A percentile compares a stretch with the other conserved stretches of the same genome.
phyloP scores from a whole-genome alignment of 2,888 invertebrate species.

The Schrankia costaestrigalis region DNA sequence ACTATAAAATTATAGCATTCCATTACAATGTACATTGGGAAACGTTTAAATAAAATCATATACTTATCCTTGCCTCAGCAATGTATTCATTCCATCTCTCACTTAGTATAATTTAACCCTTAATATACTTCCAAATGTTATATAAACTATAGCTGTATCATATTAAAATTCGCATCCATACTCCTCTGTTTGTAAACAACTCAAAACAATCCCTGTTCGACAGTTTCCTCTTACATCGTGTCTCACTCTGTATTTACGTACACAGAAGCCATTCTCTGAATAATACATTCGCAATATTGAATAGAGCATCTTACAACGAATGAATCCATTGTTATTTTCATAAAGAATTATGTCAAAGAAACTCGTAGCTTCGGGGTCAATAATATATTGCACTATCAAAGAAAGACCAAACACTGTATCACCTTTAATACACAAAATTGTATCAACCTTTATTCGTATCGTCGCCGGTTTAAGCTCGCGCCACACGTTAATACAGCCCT shows the following conservation, averaged over 20 bases:
- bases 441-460: constrained; percentile 48
- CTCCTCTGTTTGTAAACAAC: constrained; percentile 11
- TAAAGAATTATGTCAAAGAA: constrained; percentile 27
- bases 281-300: constrained; percentile 25
- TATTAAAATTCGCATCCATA: too few relatives aligned
- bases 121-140: too few relatives aligned
- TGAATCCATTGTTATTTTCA: constrained; percentile 27
- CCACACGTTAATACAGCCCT: constrained; percentile 65
- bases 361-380: constrained; percentile 28
- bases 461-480: constrained; percentile 55
- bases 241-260: constrained; percentile 10
- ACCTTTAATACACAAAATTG: constrained; percentile 33
- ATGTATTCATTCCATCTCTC: too few relatives aligned
- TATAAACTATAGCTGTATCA: too few relatives aligned
- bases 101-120: too few relatives aligned
- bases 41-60: too few relatives aligned
- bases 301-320: constrained; percentile 25
- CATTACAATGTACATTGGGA: neutral
- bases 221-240: constrained; percentile 7
- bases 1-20: neutral
- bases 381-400: constrained; percentile 34
- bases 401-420: constrained; percentile 31
- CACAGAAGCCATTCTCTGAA: constrained; percentile 18
- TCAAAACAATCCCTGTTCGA: constrained; percentile 17
- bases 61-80: too few relatives aligned